Conservation (phyloP, 2,888 invertebrate species). For the Octonoba sinensis region DNA sequence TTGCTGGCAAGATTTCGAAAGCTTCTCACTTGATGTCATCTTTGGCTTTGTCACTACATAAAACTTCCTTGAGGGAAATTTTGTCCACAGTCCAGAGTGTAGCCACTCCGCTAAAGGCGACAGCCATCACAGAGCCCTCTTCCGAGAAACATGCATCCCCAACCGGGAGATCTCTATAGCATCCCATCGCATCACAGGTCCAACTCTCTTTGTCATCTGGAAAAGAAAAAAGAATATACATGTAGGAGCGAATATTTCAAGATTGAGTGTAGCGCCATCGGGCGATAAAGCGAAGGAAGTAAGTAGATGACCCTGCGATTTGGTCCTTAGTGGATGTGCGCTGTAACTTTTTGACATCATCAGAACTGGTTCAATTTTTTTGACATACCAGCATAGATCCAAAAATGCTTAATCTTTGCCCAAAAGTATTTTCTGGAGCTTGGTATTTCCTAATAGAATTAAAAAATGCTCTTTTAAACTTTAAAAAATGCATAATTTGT, state of each 20-base stretch:
- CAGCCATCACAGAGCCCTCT: conserved; percentile 83
- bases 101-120: conserved; percentile 78
- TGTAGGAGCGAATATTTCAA: background rate
- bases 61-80: conserved; percentile 7
- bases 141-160: conserved; percentile 78
- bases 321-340: background rate
- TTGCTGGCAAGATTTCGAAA: too few species aligned
- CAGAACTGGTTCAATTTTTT: too few species aligned
- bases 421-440: too few species aligned
- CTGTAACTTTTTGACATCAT: background rate
- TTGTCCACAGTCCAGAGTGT: conserved; percentile 77
- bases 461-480: too few species aligned
- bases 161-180: conserved; percentile 76
- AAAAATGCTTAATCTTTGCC: too few species aligned
- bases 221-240: conserved; percentile 28
- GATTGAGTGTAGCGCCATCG: background rate
- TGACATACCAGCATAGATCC: too few species aligned
- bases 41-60: conserved; percentile 4
- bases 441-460: too few species aligned
- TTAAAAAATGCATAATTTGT: too few species aligned
- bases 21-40: conserved; percentile 34
- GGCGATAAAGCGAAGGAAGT: background rate
- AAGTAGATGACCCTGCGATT: too few species aligned
- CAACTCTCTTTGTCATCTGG: conserved; percentile 76
- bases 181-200: conserved; percentile 78